A percentile compares a stretch with the other conserved stretches of the same genome.
phyloP scores from a whole-genome alignment of 2,113 vertebrate genomes.

The Gallinago paraguaiae region DNA sequence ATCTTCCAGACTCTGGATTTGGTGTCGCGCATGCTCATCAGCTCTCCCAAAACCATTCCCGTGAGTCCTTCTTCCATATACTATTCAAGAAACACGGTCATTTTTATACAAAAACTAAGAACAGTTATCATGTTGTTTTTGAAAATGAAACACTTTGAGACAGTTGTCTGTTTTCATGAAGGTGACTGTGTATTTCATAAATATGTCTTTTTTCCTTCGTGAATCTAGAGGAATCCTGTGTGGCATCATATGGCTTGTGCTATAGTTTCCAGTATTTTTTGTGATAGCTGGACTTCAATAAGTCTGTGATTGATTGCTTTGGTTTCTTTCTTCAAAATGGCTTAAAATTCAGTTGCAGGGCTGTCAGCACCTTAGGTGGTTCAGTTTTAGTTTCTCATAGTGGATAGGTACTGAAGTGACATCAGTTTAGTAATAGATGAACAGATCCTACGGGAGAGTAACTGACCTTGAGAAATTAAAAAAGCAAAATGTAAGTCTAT shows the following conservation, averaged over 20 bases:
- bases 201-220: not conserved
- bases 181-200: not conserved
- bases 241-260: not conserved
- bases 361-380: not conserved
- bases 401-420: not conserved
- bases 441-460: not conserved
- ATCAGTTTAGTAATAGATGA: not conserved
- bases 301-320: not conserved
- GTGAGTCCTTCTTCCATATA: not conserved
- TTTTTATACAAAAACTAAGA: not conserved
- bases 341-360: not conserved
- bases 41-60: not conserved
- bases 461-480: constrained; percentile 36
- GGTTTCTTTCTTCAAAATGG: not conserved
- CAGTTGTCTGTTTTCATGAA: not conserved
- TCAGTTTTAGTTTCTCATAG: not conserved
- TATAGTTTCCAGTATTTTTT: not conserved
- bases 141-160: not conserved
- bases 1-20: not conserved
- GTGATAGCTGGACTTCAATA: not conserved
- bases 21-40: not conserved
- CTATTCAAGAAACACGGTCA: not conserved
- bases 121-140: not conserved
- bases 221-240: not conserved
- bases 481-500: not conserved